Conservation (phyloP, 2,113 vertebrate genomes). For the Mus spicilegus region DNA sequence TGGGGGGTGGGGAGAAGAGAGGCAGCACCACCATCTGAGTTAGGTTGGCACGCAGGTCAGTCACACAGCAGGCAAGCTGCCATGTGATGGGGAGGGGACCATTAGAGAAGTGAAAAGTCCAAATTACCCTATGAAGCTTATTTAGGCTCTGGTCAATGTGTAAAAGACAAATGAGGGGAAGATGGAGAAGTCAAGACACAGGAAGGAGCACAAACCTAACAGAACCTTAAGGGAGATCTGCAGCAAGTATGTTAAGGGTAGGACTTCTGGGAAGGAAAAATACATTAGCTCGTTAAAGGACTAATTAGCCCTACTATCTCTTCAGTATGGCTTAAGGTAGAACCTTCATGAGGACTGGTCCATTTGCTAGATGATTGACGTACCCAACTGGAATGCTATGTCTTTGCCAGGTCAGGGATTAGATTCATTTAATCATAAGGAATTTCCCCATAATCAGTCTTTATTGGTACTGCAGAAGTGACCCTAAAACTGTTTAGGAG, state of each 20-base stretch:
- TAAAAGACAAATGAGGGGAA: background rate
- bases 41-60: background rate
- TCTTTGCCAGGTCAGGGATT: background rate
- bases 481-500: background rate
- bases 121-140: background rate
- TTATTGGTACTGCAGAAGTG: background rate
- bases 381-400: background rate
- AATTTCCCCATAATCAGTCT: background rate
- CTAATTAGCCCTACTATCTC: background rate
- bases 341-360: background rate
- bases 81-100: background rate
- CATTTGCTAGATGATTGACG: background rate
- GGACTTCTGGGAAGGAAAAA: background rate
- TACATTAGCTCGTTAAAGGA: no score
- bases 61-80: background rate
- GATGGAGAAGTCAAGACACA: background rate
- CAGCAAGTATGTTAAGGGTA: background rate
- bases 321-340: background rate
- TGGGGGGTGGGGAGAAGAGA: no score
- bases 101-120: background rate
- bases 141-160: background rate
- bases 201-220: background rate
- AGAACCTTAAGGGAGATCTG: background rate
- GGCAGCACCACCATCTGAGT: background rate
- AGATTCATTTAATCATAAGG: background rate